Conservation (phyloP, 64 coral and sea anemone genomes). For the Stichodactyla helianthus region DNA sequence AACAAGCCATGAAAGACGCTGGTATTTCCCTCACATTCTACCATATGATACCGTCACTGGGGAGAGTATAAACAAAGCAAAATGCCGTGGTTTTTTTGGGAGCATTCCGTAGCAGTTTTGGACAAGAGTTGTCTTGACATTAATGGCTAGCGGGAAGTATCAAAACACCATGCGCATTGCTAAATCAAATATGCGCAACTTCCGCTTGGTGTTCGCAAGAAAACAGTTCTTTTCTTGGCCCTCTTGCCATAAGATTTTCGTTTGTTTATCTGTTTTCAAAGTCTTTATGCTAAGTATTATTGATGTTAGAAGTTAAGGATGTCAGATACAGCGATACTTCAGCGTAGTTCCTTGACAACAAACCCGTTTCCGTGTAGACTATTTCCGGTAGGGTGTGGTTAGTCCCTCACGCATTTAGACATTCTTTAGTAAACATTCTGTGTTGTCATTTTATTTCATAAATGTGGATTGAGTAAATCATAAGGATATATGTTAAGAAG, state of each 20-base stretch:
- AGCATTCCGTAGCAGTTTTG: background rate
- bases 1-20: constrained; percentile 81
- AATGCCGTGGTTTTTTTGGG: background rate
- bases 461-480: too few species aligned
- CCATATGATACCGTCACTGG: background rate
- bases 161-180: constrained; percentile 1
- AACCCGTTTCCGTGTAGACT: background rate
- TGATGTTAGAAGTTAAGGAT: background rate
- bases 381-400: background rate
- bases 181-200: background rate
- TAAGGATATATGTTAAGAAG: too few species aligned
- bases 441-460: too few species aligned
- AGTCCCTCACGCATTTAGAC: background rate
- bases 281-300: background rate
- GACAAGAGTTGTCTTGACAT: background rate
- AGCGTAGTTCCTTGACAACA: background rate
- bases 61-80: background rate
- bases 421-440: background rate
- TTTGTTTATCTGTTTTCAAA: background rate
- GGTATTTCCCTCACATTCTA: background rate
- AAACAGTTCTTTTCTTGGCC: background rate
- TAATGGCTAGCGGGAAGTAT: background rate
- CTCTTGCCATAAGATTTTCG: background rate
- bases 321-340: background rate
- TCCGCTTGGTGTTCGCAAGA: background rate